These are phyloP conservation scores for Notarius lentiginosus DNA, from an alignment of 2,113 vertebrate species.

Conservation along the genomic window DNA sequence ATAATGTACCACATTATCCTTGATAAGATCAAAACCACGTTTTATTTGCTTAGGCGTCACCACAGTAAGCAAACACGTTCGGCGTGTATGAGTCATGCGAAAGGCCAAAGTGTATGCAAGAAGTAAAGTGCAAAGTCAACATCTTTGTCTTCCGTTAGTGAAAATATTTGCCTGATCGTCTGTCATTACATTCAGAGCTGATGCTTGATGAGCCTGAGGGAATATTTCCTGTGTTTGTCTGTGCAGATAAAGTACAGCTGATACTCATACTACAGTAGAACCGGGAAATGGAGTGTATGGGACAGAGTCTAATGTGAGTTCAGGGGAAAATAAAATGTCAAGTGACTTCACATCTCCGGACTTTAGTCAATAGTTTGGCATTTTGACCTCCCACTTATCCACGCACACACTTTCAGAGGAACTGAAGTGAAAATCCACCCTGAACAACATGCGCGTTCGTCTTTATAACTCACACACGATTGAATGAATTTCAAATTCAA, in stretches of 20 bases:
- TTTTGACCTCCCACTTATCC: not conserved
- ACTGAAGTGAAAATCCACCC: not conserved
- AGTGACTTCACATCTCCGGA: not conserved
- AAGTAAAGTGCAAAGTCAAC: constrained; percentile 5
- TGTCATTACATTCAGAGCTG: not conserved
- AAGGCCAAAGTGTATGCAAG: not conserved
- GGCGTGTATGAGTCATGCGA: constrained; percentile 9
- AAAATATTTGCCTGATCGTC: not conserved
- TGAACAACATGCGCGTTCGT: not conserved
- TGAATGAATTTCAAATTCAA: no score
- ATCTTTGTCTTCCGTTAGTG: not conserved
- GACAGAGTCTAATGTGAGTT: no score
- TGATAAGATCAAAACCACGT: not conserved
- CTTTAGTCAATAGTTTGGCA: not conserved
- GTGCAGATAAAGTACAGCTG: not conserved
- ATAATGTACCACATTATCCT: not conserved
- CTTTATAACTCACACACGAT: not conserved
- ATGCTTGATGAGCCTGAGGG: not conserved
- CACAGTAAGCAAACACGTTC: constrained; percentile 29
- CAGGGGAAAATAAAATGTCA: not conserved
- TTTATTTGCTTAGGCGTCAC: constrained; percentile 12
- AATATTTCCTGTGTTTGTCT: not conserved
- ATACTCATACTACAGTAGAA: not conserved
- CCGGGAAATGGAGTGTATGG: not conserved
- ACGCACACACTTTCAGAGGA: not conserved